phyloP scores from a whole-genome alignment of 2,797 vertebrate species.

The Cichlasoma orientale region DNA sequence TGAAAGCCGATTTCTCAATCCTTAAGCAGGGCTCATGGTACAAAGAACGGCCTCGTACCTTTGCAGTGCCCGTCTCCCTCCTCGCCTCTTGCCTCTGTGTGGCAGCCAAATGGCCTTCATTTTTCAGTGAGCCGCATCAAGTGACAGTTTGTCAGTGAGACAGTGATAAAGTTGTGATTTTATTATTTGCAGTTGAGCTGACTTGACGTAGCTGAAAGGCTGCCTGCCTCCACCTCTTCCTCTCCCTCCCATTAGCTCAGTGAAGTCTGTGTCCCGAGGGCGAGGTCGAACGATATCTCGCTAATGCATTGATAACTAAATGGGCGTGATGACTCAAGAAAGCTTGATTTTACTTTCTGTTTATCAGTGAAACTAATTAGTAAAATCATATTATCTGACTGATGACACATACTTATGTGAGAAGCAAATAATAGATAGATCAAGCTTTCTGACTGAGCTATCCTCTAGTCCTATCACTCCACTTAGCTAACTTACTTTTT shows the following conservation, averaged over 20 bases:
- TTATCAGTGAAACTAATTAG: not conserved
- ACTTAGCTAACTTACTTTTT: not conserved
- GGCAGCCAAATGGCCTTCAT: constrained; percentile 34
- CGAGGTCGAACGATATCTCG: not conserved
- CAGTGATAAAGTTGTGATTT: constrained; percentile 28
- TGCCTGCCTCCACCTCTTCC: not conserved
- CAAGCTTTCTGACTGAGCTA: not conserved
- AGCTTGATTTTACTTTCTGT: not conserved
- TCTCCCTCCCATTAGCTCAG: not conserved
- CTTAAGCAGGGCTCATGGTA: not conserved
- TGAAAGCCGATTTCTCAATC: not conserved
- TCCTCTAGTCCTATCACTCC: not conserved
- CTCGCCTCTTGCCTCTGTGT: not conserved
- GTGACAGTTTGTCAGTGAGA: constrained; percentile 22
- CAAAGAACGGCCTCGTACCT: not conserved
- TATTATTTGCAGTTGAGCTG: constrained; percentile 40
- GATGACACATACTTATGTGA: not conserved
- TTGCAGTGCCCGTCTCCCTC: not conserved
- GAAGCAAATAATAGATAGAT: not conserved
- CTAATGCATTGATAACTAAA: not conserved
- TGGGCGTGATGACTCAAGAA: not conserved
- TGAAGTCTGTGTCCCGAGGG: not conserved
- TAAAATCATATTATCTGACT: not conserved
- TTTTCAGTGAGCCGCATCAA: constrained; percentile 7
- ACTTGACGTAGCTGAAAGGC: constrained; percentile 30